Base-by-base conservation (phyloP, 2,797 vertebrate genomes). In the Zalophus californianus region DNA sequence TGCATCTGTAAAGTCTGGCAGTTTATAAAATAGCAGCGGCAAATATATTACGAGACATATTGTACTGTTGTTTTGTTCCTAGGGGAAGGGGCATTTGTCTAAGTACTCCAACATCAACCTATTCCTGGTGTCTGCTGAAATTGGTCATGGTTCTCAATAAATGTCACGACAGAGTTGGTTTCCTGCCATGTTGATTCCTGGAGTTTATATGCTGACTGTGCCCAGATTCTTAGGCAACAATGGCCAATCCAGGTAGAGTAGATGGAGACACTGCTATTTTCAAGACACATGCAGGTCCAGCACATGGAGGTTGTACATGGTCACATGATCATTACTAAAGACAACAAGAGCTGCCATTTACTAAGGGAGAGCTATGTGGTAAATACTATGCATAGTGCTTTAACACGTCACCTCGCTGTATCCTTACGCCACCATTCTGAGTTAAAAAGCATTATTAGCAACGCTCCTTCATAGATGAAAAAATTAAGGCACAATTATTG, bases 361-460 rank as follows among this genome's bases (percentile, higher is more conserved):
- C 64, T 25, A 23, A 86, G 3, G 16, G 27, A 7, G 18, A 7
- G 41, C 14, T 44, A 0, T 2, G 11, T 11, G 2, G 14, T 14
- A 5, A 35, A 27, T 8, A 38, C 27, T 23, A 4, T 0, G n/a
- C 4, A n/a, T 7, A 27, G 41, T 0, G 10, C 25, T 84, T 64
- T 29, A n/a, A 52, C 1, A 0, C 2, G 12, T 75, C 52, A 21
- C 25, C 20, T 62, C 86, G 27, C 35, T 20, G 10, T 21, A 41
- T 41, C 68, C 64, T 64, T 15, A 12, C 16, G 50, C 32, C 3
- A 23, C 5, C 79, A 44, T 0, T n/a, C 13, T 15, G n/a, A 80
- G 29, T 23, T 16, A 44, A 68, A 62, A 75, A 32, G 50, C 60
- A 64, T 35, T n/a, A 35, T 41, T n/a, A 35, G 62, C 38, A 54